Evolutionary conservation across 2,888 invertebrate species (phyloP).

Genomic region (Tenthredo scrophulariae): DNA sequence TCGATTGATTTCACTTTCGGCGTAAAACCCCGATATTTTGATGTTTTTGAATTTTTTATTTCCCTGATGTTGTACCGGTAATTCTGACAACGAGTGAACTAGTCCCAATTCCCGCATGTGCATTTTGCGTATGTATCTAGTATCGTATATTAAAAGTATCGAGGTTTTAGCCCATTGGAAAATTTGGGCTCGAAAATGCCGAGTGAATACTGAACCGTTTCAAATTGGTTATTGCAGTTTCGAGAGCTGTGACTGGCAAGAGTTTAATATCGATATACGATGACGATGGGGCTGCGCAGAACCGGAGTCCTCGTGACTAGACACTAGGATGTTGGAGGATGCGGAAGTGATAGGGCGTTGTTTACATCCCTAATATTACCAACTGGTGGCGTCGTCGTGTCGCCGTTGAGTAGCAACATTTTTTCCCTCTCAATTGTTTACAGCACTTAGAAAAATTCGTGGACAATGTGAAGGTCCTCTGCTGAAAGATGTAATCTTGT

Average conservation of each 20-base stretch:
- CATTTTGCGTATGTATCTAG: background rate
- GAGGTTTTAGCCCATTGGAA: background rate
- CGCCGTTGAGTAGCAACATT: background rate
- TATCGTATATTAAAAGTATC: background rate
- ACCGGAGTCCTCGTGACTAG: background rate
- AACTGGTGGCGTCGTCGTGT: slow-evolving; percentile 22
- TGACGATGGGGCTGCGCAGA: background rate
- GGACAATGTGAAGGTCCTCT: background rate
- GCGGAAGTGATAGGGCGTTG: slow-evolving; percentile 7
- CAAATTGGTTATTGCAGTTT: background rate
- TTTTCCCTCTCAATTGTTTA: background rate
- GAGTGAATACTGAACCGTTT: background rate
- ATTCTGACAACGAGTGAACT: background rate
- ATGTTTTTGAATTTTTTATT: background rate
- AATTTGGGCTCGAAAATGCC: background rate
- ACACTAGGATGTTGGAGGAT: slow-evolving; percentile 10
- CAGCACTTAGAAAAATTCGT: slow-evolving; percentile 1
- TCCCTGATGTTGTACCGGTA: background rate
- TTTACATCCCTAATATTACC: slow-evolving; percentile 22
- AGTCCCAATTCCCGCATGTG: background rate
- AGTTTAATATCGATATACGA: background rate
- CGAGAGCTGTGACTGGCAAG: background rate
- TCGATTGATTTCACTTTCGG: background rate
- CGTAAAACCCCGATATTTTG: background rate
- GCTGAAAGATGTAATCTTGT: background rate